Evolutionary conservation across 1,140 invertebrate species (phyloP).

Genomic region (Eurosta solidaginis): DNA sequence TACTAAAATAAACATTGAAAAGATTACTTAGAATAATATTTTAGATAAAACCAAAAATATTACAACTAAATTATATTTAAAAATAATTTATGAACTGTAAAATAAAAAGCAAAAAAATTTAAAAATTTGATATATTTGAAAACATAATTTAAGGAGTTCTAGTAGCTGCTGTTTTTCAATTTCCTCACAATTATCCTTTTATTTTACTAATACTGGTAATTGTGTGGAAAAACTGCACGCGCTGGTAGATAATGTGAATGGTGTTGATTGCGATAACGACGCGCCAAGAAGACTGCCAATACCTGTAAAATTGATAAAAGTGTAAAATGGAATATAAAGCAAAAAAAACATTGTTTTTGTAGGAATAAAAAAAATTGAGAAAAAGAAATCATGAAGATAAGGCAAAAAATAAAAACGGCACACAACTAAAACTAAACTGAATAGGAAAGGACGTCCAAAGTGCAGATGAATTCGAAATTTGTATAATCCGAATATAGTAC

Average conservation of each 20-base stretch:
- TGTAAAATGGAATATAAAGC: background rate
- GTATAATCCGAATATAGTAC: no score
- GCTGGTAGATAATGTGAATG: constrained; percentile 71
- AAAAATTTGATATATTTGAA: background rate
- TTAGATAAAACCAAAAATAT: no score
- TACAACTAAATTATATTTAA: no score
- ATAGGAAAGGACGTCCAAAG: no score
- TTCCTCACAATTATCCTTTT: background rate
- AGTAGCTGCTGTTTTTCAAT: background rate
- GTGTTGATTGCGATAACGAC: constrained; percentile 75
- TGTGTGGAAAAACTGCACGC: constrained; percentile 70
- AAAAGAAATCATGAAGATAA: constrained; percentile 5
- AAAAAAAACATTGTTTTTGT: background rate
- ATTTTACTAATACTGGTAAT: constrained; percentile 55
- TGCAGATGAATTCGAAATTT: no score
- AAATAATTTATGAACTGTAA: no score
- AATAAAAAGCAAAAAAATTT: no score
- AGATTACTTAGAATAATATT: no score
- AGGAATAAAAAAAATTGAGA: background rate
- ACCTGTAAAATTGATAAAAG: constrained; percentile 64
- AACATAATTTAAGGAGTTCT: background rate
- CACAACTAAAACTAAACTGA: no score
- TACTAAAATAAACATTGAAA: no score
- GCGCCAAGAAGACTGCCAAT: constrained; percentile 74
- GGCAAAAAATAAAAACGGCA: no score